phyloP scores from a whole-genome alignment of 2,113 vertebrate species.

The Alethe castanea region DNA sequence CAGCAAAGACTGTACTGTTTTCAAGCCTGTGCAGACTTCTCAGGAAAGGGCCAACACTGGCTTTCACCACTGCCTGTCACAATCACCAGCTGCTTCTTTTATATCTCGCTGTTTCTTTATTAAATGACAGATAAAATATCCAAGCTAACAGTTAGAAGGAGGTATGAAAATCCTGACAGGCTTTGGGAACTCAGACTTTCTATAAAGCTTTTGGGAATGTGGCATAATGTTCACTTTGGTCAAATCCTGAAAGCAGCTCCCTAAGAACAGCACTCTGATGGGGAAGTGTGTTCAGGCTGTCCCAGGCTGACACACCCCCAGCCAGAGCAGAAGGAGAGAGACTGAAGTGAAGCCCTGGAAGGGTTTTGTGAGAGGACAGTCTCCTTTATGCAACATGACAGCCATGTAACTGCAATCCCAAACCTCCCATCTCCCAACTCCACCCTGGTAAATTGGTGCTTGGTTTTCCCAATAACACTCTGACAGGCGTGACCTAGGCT shows the following conservation, averaged over 20 bases:
- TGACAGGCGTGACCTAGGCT: neutral
- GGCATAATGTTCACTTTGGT: rapidly evolving
- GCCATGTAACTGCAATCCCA: neutral
- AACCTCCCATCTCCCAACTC: neutral
- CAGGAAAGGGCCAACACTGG: neutral
- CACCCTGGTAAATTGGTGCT: neutral
- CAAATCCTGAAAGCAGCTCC: neutral
- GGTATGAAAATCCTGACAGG: neutral
- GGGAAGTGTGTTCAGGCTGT: neutral
- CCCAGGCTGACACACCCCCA: neutral
- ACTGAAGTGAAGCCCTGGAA: neutral
- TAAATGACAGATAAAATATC: neutral
- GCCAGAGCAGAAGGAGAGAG: neutral
- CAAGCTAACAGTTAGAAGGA: neutral
- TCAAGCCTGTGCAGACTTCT: neutral
- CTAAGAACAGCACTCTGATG: neutral
- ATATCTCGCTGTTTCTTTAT: neutral
- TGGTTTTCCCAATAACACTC: neutral
- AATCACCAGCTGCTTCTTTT: neutral
- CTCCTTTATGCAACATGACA: neutral
- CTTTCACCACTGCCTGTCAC: neutral
- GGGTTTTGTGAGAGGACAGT: neutral
- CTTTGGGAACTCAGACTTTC: neutral
- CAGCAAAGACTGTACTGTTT: neutral
- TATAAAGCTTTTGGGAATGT: neutral